Conservation (phyloP, 2,797 vertebrate species). For the Natrix natrix region DNA sequence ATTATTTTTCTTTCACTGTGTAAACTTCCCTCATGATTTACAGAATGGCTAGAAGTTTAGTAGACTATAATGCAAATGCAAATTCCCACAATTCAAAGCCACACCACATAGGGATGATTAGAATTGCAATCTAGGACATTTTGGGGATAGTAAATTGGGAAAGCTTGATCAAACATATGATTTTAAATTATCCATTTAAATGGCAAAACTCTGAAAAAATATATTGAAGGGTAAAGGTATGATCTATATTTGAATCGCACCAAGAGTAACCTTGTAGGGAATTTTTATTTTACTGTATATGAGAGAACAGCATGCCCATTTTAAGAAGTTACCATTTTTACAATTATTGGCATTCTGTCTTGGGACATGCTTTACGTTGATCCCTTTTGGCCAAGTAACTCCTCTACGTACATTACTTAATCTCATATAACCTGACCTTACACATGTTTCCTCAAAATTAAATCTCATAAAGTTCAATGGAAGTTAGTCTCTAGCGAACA, state of each 20-base stretch:
- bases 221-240: background rate
- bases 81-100: background rate
- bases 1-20: background rate
- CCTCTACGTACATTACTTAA: background rate
- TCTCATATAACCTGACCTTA: background rate
- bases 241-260: background rate
- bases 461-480: background rate
- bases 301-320: background rate
- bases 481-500: background rate
- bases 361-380: background rate
- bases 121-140: background rate
- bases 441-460: background rate
- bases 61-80: background rate
- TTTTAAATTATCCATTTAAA: background rate
- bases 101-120: background rate
- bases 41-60: background rate
- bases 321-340: background rate
- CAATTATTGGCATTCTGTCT: background rate
- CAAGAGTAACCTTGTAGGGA: background rate
- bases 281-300: background rate
- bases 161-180: background rate
- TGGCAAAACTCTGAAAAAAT: background rate
- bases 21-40: background rate
- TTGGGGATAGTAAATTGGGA: background rate
- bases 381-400: background rate